phyloP scores from a whole-genome alignment of 2,797 vertebrate species.

The Thripadectes ignobilis region DNA sequence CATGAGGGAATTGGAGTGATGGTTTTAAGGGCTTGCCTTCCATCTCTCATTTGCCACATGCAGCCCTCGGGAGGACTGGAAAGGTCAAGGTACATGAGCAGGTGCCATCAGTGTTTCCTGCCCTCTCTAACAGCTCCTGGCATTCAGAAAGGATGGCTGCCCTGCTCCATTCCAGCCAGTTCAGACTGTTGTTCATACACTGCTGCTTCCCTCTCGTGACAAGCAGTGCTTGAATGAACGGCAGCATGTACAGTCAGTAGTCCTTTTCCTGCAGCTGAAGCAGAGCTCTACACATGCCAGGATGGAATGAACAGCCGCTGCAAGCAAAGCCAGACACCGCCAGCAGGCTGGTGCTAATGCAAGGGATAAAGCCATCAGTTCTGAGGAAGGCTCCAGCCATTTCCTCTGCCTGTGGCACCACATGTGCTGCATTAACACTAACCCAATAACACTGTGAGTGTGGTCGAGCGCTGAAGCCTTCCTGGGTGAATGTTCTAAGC shows the following conservation, averaged over 20 bases:
- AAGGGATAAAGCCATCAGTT: neutral
- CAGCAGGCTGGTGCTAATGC: neutral
- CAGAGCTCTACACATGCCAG: neutral
- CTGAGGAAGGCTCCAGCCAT: neutral
- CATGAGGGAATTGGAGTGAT: fast-evolving
- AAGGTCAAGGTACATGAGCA: neutral
- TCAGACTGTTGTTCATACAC: neutral
- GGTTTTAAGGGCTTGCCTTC: neutral
- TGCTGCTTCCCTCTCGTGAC: neutral
- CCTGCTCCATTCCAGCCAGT: neutral
- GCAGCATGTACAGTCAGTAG: neutral
- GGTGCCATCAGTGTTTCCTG: neutral
- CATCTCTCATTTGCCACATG: neutral
- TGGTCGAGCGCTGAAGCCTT: neutral
- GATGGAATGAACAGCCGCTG: neutral
- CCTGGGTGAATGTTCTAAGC: neutral
- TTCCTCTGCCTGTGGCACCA: neutral
- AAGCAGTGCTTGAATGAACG: neutral
- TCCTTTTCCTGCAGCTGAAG: neutral
- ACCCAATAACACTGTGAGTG: neutral
- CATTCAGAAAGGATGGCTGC: neutral
- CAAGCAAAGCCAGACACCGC: neutral
- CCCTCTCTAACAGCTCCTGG: neutral
- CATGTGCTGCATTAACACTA: neutral
- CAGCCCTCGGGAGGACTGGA: neutral